phyloP scores from a whole-genome alignment of 2,797 vertebrate species.

The Petrocephalus sullivani region DNA sequence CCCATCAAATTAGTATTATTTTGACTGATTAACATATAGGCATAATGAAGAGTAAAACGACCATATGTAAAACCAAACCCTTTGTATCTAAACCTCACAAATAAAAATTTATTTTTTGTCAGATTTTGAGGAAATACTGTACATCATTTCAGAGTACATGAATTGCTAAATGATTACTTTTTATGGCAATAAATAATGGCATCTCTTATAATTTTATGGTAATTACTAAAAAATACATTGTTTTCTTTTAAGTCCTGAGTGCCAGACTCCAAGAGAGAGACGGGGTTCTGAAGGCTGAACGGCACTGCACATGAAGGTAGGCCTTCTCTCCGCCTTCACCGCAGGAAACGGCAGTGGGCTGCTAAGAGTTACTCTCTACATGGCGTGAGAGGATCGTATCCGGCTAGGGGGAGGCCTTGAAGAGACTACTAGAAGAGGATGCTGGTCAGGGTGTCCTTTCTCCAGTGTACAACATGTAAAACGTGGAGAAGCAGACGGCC shows the following conservation, averaged over 20 bases:
- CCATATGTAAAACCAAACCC: background rate
- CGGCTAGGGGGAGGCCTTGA: background rate
- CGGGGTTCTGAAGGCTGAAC: background rate
- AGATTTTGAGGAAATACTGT: slow-evolving; percentile 49
- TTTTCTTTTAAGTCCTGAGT: slow-evolving; percentile 36
- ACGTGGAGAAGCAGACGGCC: slow-evolving; percentile 65
- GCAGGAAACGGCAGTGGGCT: background rate
- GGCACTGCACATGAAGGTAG: slow-evolving; percentile 13
- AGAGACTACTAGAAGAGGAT: background rate
- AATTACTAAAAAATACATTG: slow-evolving; percentile 31
- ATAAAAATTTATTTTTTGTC: slow-evolving; percentile 40
- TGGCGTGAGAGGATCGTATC: slow-evolving; percentile 13
- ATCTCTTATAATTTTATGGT: slow-evolving; percentile 34
- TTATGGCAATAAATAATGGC: slow-evolving; percentile 47
- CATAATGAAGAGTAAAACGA: background rate
- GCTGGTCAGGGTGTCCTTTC: slow-evolving; percentile 46
- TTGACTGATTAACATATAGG: background rate
- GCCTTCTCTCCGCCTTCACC: slow-evolving; percentile 30
- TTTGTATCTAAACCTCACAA: slow-evolving; percentile 24
- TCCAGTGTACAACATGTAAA: slow-evolving; percentile 52
- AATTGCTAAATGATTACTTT: slow-evolving; percentile 30
- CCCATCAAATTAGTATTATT: background rate
- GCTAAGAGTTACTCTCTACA: slow-evolving; percentile 6
- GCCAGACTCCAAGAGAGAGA: slow-evolving; percentile 29
- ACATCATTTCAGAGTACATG: slow-evolving; percentile 33